Conservation (phyloP, 92 coral and sea anemone genomes). For the Umimayanthus kanabou region DNA sequence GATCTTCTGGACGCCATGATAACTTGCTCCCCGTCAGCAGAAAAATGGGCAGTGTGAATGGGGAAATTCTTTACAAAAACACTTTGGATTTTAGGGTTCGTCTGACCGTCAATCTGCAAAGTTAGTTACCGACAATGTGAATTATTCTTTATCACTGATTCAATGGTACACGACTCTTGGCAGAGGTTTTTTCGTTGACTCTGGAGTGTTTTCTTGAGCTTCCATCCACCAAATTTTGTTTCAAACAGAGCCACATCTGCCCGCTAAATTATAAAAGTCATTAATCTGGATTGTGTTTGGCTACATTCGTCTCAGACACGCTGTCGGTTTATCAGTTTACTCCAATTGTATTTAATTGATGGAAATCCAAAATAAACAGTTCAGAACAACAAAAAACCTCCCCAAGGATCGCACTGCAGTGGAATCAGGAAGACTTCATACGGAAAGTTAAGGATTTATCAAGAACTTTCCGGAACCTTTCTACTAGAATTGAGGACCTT, state of each 20-base stretch:
- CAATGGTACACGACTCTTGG: background rate
- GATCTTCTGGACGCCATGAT: conserved; percentile 82
- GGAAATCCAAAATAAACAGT: background rate
- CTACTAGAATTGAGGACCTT: too few species aligned
- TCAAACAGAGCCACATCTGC: too few species aligned
- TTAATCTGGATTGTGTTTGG: too few species aligned
- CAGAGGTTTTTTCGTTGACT: background rate
- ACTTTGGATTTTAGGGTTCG: conserved; percentile 92
- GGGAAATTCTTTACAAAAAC: conserved; percentile 83
- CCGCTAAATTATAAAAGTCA: too few species aligned
- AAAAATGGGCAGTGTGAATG: conserved; percentile 89
- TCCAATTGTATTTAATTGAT: background rate
- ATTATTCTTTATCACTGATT: background rate
- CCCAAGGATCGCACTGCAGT: too few species aligned
- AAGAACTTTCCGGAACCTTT: too few species aligned
- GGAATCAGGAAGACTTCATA: too few species aligned
- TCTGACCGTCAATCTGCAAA: conserved; percentile 90
- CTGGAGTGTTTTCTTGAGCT: too few species aligned
- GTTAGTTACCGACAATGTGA: background rate
- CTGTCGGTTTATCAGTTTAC: background rate
- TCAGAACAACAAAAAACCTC: too few species aligned
- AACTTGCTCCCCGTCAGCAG: conserved; percentile 91
- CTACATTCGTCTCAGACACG: background rate
- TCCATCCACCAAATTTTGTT: too few species aligned
- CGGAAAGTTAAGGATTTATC: too few species aligned